Conservation (phyloP, 2,888 invertebrate genomes). For the Euspilapteryx auroguttella region DNA sequence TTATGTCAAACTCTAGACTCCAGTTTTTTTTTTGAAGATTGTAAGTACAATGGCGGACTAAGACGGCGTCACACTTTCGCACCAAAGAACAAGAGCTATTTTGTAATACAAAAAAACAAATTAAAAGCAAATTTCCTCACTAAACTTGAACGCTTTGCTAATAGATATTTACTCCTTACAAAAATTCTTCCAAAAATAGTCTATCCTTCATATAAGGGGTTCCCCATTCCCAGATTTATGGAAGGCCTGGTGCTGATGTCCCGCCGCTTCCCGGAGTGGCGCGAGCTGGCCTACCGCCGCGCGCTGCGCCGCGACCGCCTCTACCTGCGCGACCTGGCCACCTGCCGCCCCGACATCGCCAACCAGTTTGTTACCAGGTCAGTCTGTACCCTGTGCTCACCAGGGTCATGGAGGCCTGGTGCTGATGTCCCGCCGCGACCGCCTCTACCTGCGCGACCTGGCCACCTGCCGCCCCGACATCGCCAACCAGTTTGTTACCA, state of each 20-base stretch:
- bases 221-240: conserved; percentile 36
- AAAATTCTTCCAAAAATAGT: no score
- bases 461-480: conserved; percentile 43
- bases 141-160: no score
- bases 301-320: conserved; percentile 37
- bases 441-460: conserved; percentile 46
- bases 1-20: no score
- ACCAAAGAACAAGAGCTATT: no score
- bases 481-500: conserved; percentile 33
- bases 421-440: conserved; percentile 35
- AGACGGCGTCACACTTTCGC: no score
- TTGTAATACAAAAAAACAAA: no score
- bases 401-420: conserved; percentile 54
- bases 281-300: conserved; percentile 43
- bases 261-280: conserved; percentile 40
- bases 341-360: conserved; percentile 43
- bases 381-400: background rate
- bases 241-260: conserved; percentile 41
- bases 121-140: no score
- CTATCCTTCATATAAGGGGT: no score
- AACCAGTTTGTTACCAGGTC: conserved; percentile 38
- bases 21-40: no score
- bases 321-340: conserved; percentile 44
- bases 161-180: no score
- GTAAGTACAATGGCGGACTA: no score